Percentiles rank a stretch among this genome's conserved stretches.
Conservation (phyloP, 2,888 invertebrate genomes). For the Tryphoninae sp. region DNA sequence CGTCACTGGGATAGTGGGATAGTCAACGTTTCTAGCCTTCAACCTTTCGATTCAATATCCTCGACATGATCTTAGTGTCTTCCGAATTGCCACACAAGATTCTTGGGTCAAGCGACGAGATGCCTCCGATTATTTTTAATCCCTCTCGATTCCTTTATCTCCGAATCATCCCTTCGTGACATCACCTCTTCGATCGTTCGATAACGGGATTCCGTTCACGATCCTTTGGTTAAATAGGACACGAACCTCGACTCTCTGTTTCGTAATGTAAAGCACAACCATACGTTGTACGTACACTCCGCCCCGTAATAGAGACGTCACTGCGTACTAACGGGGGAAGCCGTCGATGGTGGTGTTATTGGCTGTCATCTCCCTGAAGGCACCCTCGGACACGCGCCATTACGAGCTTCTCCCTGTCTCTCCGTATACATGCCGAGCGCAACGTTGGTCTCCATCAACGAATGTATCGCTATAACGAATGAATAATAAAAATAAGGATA, state of each 20-base stretch:
- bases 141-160: no score
- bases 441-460: neutral
- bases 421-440: neutral
- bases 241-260: neutral
- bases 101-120: no score
- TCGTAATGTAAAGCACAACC: slow-evolving; percentile 2
- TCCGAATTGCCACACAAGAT: no score
- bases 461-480: neutral
- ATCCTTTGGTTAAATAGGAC: neutral
- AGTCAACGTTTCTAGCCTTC: neutral
- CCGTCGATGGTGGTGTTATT: slow-evolving; percentile 55
- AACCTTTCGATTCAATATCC: neutral
- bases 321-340: slow-evolving; percentile 43
- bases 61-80: no score
- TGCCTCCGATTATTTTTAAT: no score
- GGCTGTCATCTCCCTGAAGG: slow-evolving; percentile 54
- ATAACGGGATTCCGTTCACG: neutral
- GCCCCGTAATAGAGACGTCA: slow-evolving; percentile 61
- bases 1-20: neutral
- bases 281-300: no score
- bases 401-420: slow-evolving; percentile 18
- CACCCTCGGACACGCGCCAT: slow-evolving; percentile 14
- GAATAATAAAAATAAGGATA: neutral
- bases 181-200: slow-evolving; percentile 4
- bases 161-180: no score